These are phyloP conservation scores for Caenorhabditis sp. DNA, from an alignment of 2,888 invertebrate species.

Conservation along the genomic window DNA sequence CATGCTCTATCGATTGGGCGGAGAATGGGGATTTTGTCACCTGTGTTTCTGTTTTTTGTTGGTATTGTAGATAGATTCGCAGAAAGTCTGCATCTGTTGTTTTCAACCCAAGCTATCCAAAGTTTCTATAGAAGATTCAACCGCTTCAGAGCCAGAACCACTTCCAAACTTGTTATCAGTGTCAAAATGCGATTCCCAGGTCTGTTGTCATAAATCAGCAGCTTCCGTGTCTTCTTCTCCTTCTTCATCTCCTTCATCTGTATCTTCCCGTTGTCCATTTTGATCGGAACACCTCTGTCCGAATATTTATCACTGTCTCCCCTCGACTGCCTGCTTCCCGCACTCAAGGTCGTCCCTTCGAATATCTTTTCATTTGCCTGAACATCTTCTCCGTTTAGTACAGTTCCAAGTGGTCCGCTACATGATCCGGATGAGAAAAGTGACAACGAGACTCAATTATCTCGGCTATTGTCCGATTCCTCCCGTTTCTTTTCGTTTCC, in stretches of 20 bases:
- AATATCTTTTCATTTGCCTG: conserved; percentile 51
- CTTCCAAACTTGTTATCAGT: not conserved
- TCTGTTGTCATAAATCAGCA: conserved; percentile 45
- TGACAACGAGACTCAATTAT: conserved; percentile 37
- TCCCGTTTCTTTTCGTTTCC: not conserved
- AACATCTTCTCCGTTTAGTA: conserved; percentile 38
- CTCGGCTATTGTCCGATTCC: not conserved
- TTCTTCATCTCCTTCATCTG: conserved; percentile 4
- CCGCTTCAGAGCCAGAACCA: too few species aligned
- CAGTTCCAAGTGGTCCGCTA: conserved; percentile 20
- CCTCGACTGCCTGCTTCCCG: conserved; percentile 46
- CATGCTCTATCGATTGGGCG: conserved; percentile 4
- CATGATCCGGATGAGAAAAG: conserved; percentile 11
- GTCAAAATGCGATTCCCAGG: conserved; percentile 2
- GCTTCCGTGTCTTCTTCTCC: conserved; percentile 24
- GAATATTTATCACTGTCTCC: conserved; percentile 54
- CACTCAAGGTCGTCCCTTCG: conserved; percentile 48
- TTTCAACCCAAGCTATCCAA: too few species aligned
- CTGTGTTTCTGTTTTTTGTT: too few species aligned
- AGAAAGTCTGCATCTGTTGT: too few species aligned
- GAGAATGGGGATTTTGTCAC: too few species aligned
- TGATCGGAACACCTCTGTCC: conserved; percentile 43
- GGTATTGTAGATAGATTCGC: too few species aligned
- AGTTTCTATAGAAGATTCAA: too few species aligned
- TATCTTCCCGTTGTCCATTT: conserved; percentile 4